phyloP scores from a whole-genome alignment of 2,888 invertebrate genomes.

The Aricia artaxerxes region DNA sequence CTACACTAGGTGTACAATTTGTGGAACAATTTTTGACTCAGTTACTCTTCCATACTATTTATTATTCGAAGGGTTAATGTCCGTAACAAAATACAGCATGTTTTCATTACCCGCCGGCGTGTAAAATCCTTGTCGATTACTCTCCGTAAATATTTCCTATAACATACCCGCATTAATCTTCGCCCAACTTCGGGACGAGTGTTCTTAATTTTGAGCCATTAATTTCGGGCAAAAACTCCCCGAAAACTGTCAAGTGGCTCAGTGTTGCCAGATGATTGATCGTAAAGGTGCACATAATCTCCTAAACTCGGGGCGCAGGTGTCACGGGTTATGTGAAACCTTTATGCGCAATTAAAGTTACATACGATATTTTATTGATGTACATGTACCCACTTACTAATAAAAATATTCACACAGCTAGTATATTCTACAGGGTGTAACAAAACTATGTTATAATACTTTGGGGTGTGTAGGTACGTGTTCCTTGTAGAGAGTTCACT shows the following conservation, averaged over 20 bases:
- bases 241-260: slow-evolving; percentile 35
- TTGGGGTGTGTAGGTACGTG: no score
- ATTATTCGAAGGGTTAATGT: neutral
- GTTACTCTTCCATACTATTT: no score
- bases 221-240: slow-evolving; percentile 34
- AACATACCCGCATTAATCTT: slow-evolving; percentile 27
- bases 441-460: no score
- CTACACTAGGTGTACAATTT: no score
- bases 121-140: slow-evolving; percentile 12
- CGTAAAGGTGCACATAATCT: slow-evolving; percentile 16
- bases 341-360: slow-evolving; percentile 8
- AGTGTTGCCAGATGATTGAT: slow-evolving; percentile 38
- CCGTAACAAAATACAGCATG: neutral
- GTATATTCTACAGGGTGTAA: no score
- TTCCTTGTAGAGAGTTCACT: no score
- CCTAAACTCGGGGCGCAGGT: neutral
- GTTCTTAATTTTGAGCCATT: slow-evolving; percentile 35
- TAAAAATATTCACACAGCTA: no score
- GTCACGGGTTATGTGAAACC: neutral
- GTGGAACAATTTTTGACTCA: no score
- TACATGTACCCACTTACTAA: neutral
- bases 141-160: slow-evolving; percentile 20
- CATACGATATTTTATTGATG: neutral
- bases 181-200: slow-evolving; percentile 28
- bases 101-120: neutral